Percentiles rank a stretch among this genome's conserved stretches.
Conservation (phyloP, 2,888 invertebrate genomes). For the Callyntrura sp. region DNA sequence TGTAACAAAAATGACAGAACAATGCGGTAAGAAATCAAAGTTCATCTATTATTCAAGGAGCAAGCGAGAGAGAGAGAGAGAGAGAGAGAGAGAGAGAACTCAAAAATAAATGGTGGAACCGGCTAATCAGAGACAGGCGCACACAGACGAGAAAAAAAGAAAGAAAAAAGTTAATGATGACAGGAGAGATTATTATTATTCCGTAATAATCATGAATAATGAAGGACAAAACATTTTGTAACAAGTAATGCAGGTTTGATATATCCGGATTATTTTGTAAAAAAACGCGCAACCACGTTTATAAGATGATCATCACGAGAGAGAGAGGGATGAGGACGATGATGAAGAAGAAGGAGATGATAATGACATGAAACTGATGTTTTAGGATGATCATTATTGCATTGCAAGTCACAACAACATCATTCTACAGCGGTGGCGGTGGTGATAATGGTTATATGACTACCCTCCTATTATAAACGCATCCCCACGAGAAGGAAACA, state of each 20-base stretch:
- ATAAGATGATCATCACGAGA: neutral
- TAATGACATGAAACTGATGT: constrained; percentile 9
- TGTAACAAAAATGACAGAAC: constrained; percentile 28
- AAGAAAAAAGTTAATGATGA: neutral
- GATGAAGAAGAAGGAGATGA: neutral
- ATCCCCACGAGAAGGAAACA: neutral
- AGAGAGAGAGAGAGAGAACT: neutral
- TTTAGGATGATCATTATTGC: neutral
- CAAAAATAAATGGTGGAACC: neutral
- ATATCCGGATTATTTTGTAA: neutral
- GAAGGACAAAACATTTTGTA: constrained; percentile 14
- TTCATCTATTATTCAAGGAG: constrained; percentile 7
- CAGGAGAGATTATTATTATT: constrained; percentile 35
- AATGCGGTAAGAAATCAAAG: constrained; percentile 30
- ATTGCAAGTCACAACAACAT: constrained; percentile 1
- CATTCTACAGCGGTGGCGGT: neutral
- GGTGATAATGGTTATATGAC: neutral
- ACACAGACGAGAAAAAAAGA: neutral
- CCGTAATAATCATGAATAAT: constrained; percentile 36
- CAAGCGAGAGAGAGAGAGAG: neutral
- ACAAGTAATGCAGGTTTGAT: neutral
- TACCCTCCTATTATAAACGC: neutral
- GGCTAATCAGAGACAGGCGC: neutral
- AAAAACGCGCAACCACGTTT: neutral
- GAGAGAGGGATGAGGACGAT: too few relatives aligned